Evolutionary conservation across 2,888 invertebrate species (phyloP), one percentile per base, ranked within the genome.

Genomic region (Alloscopus bannaensis): DNA sequence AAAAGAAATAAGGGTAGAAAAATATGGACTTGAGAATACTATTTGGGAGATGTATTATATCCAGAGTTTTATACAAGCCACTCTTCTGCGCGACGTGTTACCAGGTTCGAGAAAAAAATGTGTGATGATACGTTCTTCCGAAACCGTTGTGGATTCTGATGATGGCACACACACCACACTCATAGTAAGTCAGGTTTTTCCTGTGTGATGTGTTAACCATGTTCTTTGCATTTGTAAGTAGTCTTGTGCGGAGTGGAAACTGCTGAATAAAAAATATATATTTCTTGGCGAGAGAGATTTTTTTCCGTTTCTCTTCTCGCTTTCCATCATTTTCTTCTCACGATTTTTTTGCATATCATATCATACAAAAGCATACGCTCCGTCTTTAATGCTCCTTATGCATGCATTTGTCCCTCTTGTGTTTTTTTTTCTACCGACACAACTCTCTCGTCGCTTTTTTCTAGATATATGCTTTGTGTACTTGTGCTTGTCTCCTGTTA

Each of bases 211-310:
- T 71, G 78, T 71, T 78, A 78, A 78, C 78, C 78, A 78, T 78
- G 71, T 72, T 71, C 79, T 79, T 79, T 79, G 79, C 70, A 79
- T 79, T 79, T 79, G 50, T 79, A 79, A 79, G 79, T 79, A 79
- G 79, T 64, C 79, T 79, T 78, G 65, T 77, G 77, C 64, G 24
- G 77, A 77, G 77, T 71, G 70, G 78, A 40, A 78, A 65, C 70
- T 57, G 70, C 65, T 64, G 70, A 78, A 78, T 71, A 77, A 69
- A 62, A 40, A 45, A 45, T n/a, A n/a, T n/a, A 45, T n/a, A 64
- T 68, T 78, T 77, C 76, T 77, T 52, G 55, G n/a, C n/a, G n/a
- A n/a, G n/a, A n/a, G 55, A 70, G 69, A 77, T 69, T 77, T 77
- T 77, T 52, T 68, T 55, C 66, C 42, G 26, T 28, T 62, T 40